Percentiles rank a stretch among this genome's conserved stretches.
phyloP scores from a whole-genome alignment of 37 sponge, comb jelly and placozoan genomes.

The Beroe forskalii region DNA sequence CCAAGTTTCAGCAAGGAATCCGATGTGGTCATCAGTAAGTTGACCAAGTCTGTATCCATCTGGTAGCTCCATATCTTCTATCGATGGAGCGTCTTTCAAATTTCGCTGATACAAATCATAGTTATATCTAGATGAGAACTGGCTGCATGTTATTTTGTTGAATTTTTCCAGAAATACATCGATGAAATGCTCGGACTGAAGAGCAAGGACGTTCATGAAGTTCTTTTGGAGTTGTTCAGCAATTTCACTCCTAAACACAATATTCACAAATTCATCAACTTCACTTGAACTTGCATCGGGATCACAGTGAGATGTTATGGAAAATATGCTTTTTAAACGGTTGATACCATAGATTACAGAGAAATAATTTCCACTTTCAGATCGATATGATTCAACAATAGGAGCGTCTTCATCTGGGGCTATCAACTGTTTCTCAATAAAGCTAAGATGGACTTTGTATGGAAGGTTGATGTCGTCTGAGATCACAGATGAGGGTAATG shows the following conservation, averaged over 20 bases:
- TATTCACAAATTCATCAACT: neutral
- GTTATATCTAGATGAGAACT: neutral
- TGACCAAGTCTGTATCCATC: neutral
- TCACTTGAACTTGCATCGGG: neutral
- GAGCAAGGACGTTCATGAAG: neutral
- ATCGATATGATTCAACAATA: neutral
- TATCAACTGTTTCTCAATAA: neutral
- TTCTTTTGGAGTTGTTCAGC: neutral
- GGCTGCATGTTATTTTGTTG: neutral
- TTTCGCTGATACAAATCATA: neutral
- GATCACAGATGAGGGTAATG: neutral
- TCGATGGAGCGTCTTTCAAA: neutral
- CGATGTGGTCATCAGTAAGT: neutral
- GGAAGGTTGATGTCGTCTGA: neutral
- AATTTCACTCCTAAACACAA: neutral
- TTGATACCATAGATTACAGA: constrained; percentile 4
- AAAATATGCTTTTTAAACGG: neutral
- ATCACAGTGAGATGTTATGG: neutral
- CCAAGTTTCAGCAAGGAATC: neutral
- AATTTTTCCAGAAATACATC: neutral
- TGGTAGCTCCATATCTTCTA: neutral
- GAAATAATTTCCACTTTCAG: neutral
- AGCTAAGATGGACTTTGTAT: neutral
- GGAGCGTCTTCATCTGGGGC: neutral
- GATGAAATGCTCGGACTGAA: neutral